These are phyloP conservation scores for Protaetia brevitarsis DNA, from an alignment of 1,140 invertebrate genomes.

Conservation along the genomic window DNA sequence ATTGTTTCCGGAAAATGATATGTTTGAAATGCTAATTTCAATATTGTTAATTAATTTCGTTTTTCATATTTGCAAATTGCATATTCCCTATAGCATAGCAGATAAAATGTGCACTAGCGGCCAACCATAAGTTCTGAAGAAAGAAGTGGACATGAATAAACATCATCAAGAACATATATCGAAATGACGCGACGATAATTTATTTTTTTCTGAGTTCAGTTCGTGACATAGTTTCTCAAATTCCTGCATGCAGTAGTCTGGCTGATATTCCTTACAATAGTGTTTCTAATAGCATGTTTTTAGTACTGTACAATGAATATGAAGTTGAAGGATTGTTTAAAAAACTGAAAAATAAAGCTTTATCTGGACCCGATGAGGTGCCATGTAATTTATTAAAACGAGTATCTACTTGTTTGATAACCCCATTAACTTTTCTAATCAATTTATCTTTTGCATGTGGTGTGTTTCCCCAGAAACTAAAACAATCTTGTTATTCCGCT, in stretches of 20 bases:
- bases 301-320: background rate
- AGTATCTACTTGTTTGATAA: background rate
- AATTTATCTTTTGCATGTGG: background rate
- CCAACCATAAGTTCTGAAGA: no score
- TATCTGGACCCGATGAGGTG: background rate
- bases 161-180: no score
- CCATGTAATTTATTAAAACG: background rate
- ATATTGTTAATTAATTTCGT: no score
- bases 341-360: background rate
- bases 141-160: no score
- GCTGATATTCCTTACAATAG: background rate
- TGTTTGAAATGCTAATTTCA: no score
- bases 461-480: background rate
- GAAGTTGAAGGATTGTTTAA: background rate
- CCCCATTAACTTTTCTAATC: background rate
- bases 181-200: no score
- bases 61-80: no score
- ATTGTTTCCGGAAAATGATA: no score
- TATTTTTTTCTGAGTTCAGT: no score
- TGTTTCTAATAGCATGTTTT: background rate
- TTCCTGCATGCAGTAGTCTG: background rate
- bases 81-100: no score
- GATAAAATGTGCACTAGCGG: no score
- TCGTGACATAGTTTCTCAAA: no score
- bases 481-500: background rate